phyloP scores from a whole-genome alignment of 2,888 invertebrate genomes.

The Sympetrum striolatum region DNA sequence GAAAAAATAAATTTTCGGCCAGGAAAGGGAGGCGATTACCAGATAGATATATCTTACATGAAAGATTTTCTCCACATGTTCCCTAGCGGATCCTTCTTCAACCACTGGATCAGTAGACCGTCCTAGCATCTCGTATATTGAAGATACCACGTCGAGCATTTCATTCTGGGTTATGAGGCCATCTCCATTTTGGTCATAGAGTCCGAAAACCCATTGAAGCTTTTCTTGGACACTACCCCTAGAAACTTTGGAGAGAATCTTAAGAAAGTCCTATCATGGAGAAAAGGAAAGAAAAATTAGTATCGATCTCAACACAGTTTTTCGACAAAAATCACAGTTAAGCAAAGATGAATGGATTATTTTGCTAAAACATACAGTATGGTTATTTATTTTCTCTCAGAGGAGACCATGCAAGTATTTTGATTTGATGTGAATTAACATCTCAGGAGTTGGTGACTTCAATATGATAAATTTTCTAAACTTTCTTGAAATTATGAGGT shows the following conservation, averaged over 20 bases:
- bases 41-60: slow-evolving; percentile 68
- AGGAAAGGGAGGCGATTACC: not conserved
- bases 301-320: not conserved
- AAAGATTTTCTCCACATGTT: slow-evolving; percentile 86
- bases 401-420: no score
- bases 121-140: slow-evolving; percentile 88
- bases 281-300: not conserved
- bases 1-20: not conserved
- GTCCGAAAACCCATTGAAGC: slow-evolving; percentile 85
- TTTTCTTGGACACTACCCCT: slow-evolving; percentile 85
- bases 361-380: no score
- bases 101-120: slow-evolving; percentile 77
- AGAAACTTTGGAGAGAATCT: slow-evolving; percentile 82
- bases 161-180: slow-evolving; percentile 84
- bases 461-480: no score
- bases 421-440: no score
- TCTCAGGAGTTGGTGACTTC: no score
- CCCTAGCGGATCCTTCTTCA: slow-evolving; percentile 74
- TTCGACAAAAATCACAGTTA: no score
- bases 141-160: slow-evolving; percentile 82
- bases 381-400: no score
- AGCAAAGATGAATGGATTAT: no score
- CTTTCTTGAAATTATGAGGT: no score
- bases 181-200: slow-evolving; percentile 88
- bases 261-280: slow-evolving; percentile 77